phyloP scores from a whole-genome alignment of 2,888 invertebrate species.

The Cryptophagus acutangulus region DNA sequence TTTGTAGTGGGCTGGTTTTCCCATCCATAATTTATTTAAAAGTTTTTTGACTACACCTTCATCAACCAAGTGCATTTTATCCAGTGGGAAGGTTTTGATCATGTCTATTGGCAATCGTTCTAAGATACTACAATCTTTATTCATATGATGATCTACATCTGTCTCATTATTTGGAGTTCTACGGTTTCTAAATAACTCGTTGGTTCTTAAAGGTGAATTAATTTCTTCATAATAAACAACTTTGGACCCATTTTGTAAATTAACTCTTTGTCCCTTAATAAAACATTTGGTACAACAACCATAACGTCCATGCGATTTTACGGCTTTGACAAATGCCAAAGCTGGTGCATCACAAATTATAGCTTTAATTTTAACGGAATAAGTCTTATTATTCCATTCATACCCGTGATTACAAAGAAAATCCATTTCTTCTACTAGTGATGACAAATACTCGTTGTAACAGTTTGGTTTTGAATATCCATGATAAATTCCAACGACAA shows the following conservation, averaged over 20 bases:
- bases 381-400: slow-evolving; percentile 6
- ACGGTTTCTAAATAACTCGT: background rate
- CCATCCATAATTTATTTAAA: slow-evolving; percentile 11
- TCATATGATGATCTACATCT: background rate
- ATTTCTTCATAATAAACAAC: no score
- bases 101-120: slow-evolving; percentile 7
- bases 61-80: slow-evolving; percentile 12
- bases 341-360: no score
- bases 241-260: no score
- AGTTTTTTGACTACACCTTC: slow-evolving; percentile 10
- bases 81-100: slow-evolving; percentile 11
- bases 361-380: slow-evolving; percentile 9
- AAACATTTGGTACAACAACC: no score
- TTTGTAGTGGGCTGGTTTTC: slow-evolving; percentile 8
- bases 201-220: no score
- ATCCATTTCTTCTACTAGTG: slow-evolving; percentile 10
- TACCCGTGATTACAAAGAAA: slow-evolving; percentile 8
- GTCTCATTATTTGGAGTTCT: background rate
- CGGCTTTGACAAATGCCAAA: no score
- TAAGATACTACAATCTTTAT: slow-evolving; percentile 7
- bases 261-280: no score
- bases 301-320: no score
- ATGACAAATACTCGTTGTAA: slow-evolving; percentile 6
- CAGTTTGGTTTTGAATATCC: no score
- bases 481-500: no score